Percentiles rank a stretch among this genome's conserved stretches.
These are phyloP conservation scores for Tromatobia lineatoria DNA, from an alignment of 2,888 invertebrate species.

Conservation along the genomic window DNA sequence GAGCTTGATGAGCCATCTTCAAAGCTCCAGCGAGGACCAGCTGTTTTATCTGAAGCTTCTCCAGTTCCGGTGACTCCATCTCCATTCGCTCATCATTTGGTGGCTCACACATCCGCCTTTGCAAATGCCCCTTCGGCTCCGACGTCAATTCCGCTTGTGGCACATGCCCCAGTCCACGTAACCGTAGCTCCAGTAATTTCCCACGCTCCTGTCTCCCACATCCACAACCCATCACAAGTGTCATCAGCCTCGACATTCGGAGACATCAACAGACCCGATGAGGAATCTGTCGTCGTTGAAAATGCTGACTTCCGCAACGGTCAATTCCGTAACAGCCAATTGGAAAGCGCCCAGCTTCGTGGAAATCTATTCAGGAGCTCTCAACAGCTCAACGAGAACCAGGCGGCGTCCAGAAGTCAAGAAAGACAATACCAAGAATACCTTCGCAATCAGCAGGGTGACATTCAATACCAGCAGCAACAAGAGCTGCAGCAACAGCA, in stretches of 20 bases:
- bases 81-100: slow-evolving; percentile 70
- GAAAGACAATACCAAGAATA: slow-evolving; percentile 64
- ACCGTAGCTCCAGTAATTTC: slow-evolving; percentile 68
- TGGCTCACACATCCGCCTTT: slow-evolving; percentile 70
- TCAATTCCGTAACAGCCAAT: slow-evolving; percentile 58
- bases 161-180: slow-evolving; percentile 70
- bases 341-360: slow-evolving; percentile 28
- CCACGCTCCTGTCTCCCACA: slow-evolving; percentile 78
- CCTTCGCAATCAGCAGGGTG: slow-evolving; percentile 48
- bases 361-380: slow-evolving; percentile 61
- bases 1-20: slow-evolving; percentile 88
- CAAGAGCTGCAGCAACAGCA: slow-evolving; percentile 41
- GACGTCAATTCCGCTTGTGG: slow-evolving; percentile 66
- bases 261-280: slow-evolving; percentile 70
- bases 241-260: slow-evolving; percentile 69
- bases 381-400: slow-evolving; percentile 59
- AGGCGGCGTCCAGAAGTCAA: slow-evolving; percentile 61
- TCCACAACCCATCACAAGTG: slow-evolving; percentile 71
- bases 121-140: slow-evolving; percentile 69
- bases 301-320: slow-evolving; percentile 81
- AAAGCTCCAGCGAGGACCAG: slow-evolving; percentile 86
- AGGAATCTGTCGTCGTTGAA: slow-evolving; percentile 82
- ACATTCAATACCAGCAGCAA: slow-evolving; percentile 2
- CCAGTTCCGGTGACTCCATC: slow-evolving; percentile 75
- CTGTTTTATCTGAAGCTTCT: slow-evolving; percentile 78